phyloP scores from a whole-genome alignment of 2,113 vertebrate species.

The Aldabrachelys gigantea region DNA sequence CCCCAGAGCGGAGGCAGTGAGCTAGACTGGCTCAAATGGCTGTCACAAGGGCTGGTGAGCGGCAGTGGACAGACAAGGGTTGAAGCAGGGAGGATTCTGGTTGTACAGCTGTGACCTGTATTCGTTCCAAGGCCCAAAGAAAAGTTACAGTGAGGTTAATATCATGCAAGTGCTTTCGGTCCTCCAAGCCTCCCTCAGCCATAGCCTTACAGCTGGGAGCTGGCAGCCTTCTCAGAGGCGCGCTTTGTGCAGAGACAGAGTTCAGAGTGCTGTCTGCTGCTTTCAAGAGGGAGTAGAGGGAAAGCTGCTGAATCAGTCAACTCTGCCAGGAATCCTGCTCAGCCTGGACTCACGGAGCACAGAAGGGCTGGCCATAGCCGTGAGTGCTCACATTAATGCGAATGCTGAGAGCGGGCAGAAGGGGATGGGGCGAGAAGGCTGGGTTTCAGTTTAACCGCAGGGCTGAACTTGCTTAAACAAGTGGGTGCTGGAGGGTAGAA shows the following conservation, averaged over 20 bases:
- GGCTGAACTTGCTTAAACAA: neutral
- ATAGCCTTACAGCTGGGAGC: neutral
- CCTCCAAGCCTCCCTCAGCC: neutral
- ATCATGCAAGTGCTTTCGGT: neutral
- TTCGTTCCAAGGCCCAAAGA: neutral
- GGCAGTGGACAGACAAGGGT: accelerated
- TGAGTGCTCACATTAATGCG: neutral
- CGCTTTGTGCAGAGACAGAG: neutral
- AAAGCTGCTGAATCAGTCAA: neutral
- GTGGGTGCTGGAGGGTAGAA: neutral
- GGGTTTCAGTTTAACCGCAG: too few relatives aligned
- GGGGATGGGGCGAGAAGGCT: neutral
- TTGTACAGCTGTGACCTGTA: neutral
- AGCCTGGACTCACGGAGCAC: neutral
- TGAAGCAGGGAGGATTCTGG: neutral
- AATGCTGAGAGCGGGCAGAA: neutral
- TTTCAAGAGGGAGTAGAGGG: neutral
- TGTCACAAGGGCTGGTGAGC: accelerated
- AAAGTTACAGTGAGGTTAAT: neutral
- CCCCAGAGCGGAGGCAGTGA: neutral
- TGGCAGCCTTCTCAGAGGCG: neutral
- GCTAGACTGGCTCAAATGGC: neutral
- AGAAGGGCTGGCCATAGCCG: too few relatives aligned
- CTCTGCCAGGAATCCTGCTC: neutral
- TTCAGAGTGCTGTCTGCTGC: neutral